Percentiles rank a stretch among this genome's conserved stretches.
Evolutionary conservation across 2,888 invertebrate species (phyloP).

Genomic region (Allygus modestus): DNA sequence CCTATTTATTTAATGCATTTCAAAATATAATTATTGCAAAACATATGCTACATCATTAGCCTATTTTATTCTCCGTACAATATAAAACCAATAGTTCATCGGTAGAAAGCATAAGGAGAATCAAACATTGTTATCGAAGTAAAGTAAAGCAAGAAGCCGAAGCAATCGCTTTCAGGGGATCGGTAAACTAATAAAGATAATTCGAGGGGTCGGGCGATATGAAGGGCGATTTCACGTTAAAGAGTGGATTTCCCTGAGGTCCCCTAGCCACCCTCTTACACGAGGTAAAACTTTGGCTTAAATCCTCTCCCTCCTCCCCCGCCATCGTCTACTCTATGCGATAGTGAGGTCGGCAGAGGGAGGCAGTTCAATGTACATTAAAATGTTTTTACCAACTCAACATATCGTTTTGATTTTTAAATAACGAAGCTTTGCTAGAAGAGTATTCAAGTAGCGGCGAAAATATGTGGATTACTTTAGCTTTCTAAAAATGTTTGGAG

Average conservation of each 20-base stretch:
- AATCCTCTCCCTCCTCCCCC: not conserved
- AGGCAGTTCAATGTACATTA: not conserved
- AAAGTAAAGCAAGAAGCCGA: constrained; percentile 31
- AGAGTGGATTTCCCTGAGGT: constrained; percentile 47
- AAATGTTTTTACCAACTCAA: too few species aligned
- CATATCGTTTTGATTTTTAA: too few species aligned
- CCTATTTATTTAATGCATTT: too few species aligned
- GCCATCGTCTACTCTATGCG: not conserved
- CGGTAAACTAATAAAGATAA: constrained; percentile 58
- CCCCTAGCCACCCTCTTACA: constrained; percentile 45
- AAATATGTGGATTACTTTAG: too few species aligned
- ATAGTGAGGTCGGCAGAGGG: not conserved
- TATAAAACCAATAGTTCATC: too few species aligned
- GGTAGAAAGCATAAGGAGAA: not conserved
- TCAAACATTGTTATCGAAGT: not conserved
- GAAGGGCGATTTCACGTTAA: constrained; percentile 51
- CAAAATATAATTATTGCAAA: too few species aligned
- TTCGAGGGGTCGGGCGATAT: constrained; percentile 49
- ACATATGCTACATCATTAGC: too few species aligned
- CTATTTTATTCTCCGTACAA: too few species aligned
- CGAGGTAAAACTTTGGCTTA: constrained; percentile 24
- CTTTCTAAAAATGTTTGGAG: too few species aligned
- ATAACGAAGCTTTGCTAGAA: too few species aligned
- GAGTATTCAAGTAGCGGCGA: too few species aligned
- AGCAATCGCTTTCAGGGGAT: constrained; percentile 43